These are phyloP conservation scores for Ametastegia equiseti DNA, from an alignment of 2,888 invertebrate species.

Conservation along the genomic window DNA sequence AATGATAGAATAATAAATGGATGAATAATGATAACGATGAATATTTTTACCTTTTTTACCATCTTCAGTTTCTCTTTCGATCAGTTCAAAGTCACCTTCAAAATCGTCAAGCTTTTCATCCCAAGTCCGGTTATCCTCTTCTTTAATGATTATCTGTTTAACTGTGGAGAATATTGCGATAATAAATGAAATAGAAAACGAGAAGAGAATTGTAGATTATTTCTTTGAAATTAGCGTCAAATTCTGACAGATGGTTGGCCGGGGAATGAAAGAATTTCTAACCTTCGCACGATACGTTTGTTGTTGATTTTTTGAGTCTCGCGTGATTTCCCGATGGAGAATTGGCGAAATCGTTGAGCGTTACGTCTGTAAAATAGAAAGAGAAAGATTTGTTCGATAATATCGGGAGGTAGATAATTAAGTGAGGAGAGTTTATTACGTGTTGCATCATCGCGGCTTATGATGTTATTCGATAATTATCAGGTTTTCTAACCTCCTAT, in stretches of 20 bases:
- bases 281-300: conserved; percentile 59
- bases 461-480: background rate
- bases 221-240: background rate
- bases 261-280: conserved; percentile 53
- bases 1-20: background rate
- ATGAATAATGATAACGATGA: background rate
- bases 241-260: conserved; percentile 67
- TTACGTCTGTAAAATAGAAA: conserved; percentile 78
- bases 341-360: conserved; percentile 83
- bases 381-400: conserved; percentile 18
- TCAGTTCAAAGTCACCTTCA: conserved; percentile 72
- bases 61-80: conserved; percentile 72
- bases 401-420: conserved; percentile 23
- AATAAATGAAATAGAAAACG: background rate
- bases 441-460: too few relatives aligned
- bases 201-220: background rate
- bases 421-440: conserved; percentile 10
- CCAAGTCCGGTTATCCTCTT: conserved; percentile 75
- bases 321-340: conserved; percentile 72
- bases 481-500: conserved; percentile 70
- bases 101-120: conserved; percentile 78
- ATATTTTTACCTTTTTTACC: conserved; percentile 60
- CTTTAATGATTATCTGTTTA: conserved; percentile 65
- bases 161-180: conserved; percentile 44
- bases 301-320: conserved; percentile 69